phyloP scores from a whole-genome alignment of 2,888 invertebrate species.

The Nemapogon koenigi region DNA sequence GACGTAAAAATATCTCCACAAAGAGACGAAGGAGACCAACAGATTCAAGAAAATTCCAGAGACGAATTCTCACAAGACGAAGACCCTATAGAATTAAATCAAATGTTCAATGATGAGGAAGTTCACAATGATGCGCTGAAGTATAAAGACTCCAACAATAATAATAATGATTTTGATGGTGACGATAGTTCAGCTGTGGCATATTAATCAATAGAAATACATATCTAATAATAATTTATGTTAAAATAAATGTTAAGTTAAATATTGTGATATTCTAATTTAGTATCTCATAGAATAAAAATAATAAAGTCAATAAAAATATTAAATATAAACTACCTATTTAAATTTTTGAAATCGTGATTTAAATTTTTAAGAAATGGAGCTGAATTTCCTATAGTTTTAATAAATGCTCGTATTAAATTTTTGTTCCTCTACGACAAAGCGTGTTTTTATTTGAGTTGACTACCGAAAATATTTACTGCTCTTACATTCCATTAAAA shows the following conservation, averaged over 20 bases:
- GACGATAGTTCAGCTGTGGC: constrained; percentile 36
- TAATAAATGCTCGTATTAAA: no score
- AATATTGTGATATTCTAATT: neutral
- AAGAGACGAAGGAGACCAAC: constrained; percentile 15
- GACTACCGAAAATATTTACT: no score
- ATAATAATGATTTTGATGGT: constrained; percentile 32
- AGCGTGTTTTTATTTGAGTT: no score
- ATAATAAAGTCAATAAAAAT: no score
- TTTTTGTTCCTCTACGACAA: no score
- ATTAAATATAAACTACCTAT: no score
- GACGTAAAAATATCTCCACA: constrained; percentile 29
- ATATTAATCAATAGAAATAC: constrained; percentile 22
- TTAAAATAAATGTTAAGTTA: neutral
- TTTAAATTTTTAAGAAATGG: no score
- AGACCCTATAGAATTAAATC: constrained; percentile 25
- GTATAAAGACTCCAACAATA: constrained; percentile 34
- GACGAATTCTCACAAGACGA: constrained; percentile 22
- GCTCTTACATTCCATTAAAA: no score
- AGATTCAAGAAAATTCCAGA: constrained; percentile 21
- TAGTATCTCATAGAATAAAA: no score
- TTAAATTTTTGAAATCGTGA: no score
- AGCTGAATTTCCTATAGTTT: no score
- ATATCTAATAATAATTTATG: neutral
- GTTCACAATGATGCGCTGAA: constrained; percentile 22
- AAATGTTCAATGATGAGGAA: constrained; percentile 32